Evolutionary conservation across 2,113 vertebrate species (phyloP).

Genomic region (Passer domesticus): DNA sequence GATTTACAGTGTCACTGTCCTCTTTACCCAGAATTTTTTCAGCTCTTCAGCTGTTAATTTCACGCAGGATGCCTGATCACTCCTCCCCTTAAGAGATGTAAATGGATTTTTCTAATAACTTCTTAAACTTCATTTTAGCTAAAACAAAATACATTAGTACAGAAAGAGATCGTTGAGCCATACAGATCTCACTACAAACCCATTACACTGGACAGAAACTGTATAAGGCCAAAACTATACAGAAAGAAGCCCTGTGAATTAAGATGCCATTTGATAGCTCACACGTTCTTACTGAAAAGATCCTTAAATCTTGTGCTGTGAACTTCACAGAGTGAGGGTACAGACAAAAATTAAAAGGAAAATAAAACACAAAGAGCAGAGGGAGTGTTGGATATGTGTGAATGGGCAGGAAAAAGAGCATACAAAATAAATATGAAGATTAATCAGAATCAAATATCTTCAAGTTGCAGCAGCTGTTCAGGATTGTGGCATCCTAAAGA

Average conservation of each 20-base stretch:
- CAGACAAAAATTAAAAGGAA: not conserved
- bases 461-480: not conserved
- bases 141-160: not conserved
- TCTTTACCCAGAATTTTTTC: not conserved
- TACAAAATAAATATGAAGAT: not conserved
- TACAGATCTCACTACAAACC: not conserved
- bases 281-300: not conserved
- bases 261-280: not conserved
- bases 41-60: not conserved
- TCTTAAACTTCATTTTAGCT: not conserved
- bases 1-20: not conserved
- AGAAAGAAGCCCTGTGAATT: not conserved
- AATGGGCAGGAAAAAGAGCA: not conserved
- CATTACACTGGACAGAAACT: not conserved
- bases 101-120: not conserved
- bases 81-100: not conserved
- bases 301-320: not conserved
- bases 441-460: not conserved
- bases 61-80: fast-evolving
- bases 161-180: not conserved
- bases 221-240: not conserved
- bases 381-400: not conserved
- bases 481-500: not conserved
- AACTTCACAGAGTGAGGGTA: not conserved
- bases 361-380: not conserved